Conservation (phyloP, 2,888 invertebrate genomes). For the Drosophila mettleri region DNA sequence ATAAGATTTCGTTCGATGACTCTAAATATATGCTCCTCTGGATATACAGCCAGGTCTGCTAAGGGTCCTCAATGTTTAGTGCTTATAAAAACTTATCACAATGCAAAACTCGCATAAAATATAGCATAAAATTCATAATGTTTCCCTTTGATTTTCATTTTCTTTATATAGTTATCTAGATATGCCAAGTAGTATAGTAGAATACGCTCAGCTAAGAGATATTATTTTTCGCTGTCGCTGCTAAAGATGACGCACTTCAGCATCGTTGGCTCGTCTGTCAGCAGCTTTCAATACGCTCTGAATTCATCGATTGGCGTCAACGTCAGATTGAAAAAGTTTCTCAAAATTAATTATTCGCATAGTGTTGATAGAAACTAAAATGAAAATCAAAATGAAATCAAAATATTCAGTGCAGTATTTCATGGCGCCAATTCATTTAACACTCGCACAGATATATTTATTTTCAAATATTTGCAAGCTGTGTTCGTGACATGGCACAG, state of each 20-base stretch:
- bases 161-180: neutral
- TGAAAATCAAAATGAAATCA: conserved; percentile 2
- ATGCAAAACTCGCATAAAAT: neutral
- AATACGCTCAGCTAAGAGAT: neutral
- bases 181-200: neutral
- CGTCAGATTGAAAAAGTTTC: conserved; percentile 12
- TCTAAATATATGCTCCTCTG: too few species aligned
- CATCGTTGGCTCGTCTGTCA: conserved; percentile 18
- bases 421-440: neutral
- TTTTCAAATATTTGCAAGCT: neutral
- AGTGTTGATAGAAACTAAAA: neutral
- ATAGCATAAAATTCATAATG: conserved; percentile 7
- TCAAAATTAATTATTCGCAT: conserved; percentile 33
- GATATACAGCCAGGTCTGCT: too few species aligned
- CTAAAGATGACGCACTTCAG: conserved; percentile 22
- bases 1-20: too few species aligned
- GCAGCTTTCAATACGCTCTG: conserved; percentile 26
- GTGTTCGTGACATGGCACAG: neutral
- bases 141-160: neutral
- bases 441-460: neutral
- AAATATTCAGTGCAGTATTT: neutral
- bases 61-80: neutral
- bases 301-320: conserved; percentile 29
- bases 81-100: neutral
- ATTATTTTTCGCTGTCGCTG: conserved; percentile 6